Base-by-base conservation (phyloP, 2,888 invertebrate genomes). In the Timema podura region DNA sequence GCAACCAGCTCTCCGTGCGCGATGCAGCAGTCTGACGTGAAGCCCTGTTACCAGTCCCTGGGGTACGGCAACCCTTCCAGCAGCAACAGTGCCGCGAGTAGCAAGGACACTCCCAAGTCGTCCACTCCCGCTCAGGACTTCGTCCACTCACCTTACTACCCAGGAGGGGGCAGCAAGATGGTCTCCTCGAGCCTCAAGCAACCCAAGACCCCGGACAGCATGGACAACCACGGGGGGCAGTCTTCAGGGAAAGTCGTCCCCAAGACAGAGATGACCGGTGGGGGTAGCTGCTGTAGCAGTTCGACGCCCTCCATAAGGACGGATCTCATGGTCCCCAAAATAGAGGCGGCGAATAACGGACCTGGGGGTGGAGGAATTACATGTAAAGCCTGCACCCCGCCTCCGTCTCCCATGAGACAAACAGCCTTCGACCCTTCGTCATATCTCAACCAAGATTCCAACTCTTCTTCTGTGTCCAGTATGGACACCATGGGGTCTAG, bases 361-460 rank as follows among this genome's bases (percentile, higher is more conserved):
- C 49, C 74, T 76, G 68, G 66, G n/a, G 68, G 61, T 89, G 78
- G 54, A 47, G 65, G 67, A 6, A 59, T 54, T 44, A 64, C 73
- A 11, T 84, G 85, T 74, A 80, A 84, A 48, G 83, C 85, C 0
- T 79, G 78, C 51, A 76, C 78, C 46, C 84, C 84, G 5, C 82
- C 83, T 75, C 85, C 84, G 76, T 81, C 83, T 5, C 78, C 80
- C 1, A 54, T 69, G 16, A 69, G 69, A 48, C 81, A 82, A 67
- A 70, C 48, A 78, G 84, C 82, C 5, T 86, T 86, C 85, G 90
- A 89, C 82, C 87, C 85, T 0, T 65, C 71, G 48, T 30, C 72
- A 6, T 88, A 88, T 78, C 79, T 86, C 76, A 88, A 86, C 77
- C 87, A 87, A 83, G 91, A 91, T 82, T 91, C 91, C 73, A 88